Percentiles rank a stretch among this genome's conserved stretches.
phyloP scores from a whole-genome alignment of 1,140 invertebrate species.

The Bradysia coprophila region DNA sequence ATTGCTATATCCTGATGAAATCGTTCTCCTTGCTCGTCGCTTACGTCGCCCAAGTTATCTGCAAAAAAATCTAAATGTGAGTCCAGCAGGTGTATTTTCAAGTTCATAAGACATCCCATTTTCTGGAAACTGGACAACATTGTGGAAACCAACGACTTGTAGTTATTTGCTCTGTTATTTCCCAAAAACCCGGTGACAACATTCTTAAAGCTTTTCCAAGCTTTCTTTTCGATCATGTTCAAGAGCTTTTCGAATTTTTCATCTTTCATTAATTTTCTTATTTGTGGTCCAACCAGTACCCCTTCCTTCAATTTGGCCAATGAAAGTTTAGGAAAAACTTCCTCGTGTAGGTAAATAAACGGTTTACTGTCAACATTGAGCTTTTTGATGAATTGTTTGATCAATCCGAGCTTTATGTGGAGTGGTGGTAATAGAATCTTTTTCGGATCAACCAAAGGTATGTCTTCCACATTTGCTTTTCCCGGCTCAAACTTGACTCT shows the following conservation, averaged over 20 bases:
- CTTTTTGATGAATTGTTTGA: background rate
- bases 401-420: background rate
- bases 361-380: background rate
- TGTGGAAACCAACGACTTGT: slow-evolving; percentile 7
- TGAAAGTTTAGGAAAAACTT: slow-evolving; percentile 6
- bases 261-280: slow-evolving; percentile 8
- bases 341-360: background rate
- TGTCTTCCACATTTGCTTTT: background rate
- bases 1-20: slow-evolving; percentile 12
- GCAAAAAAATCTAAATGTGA: slow-evolving; percentile 7
- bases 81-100: slow-evolving; percentile 7
- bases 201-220: slow-evolving; percentile 5
- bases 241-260: slow-evolving; percentile 5
- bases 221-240: slow-evolving; percentile 4
- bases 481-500: background rate
- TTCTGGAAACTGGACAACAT: slow-evolving; percentile 6
- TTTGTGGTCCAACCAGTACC: slow-evolving; percentile 14
- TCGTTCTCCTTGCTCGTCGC: slow-evolving; percentile 12
- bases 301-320: slow-evolving; percentile 11
- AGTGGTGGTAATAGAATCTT: background rate
- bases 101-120: slow-evolving; percentile 4
- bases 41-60: slow-evolving; percentile 9
- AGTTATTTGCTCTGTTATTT: slow-evolving; percentile 7
- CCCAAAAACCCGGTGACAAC: slow-evolving; percentile 5
- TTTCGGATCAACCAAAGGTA: background rate